Evolutionary conservation across 2,797 vertebrate species (phyloP).

Genomic region (Nannoperca australis): DNA sequence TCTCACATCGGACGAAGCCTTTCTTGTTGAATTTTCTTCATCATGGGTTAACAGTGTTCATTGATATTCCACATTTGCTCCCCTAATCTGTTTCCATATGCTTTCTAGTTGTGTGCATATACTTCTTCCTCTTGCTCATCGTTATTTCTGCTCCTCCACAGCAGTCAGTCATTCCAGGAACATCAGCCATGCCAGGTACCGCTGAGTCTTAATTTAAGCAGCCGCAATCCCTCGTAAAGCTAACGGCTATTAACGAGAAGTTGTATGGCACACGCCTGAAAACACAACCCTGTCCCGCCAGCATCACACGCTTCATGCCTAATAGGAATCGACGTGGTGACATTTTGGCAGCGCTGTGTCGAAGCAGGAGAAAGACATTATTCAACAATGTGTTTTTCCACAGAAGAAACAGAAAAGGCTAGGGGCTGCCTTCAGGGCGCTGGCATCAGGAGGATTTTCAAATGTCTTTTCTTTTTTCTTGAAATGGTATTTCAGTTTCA

Average conservation of each 20-base stretch:
- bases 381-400: conserved; percentile 79
- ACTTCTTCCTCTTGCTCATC: conserved; percentile 20
- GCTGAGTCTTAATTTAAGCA: conserved; percentile 50
- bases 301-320: conserved; percentile 38
- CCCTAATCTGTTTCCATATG: conserved; percentile 46
- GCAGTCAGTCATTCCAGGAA: conserved; percentile 45
- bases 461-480: conserved; percentile 34
- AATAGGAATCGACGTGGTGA: conserved; percentile 74
- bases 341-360: conserved; percentile 65
- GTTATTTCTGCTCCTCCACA: conserved; percentile 8
- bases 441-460: conserved; percentile 44
- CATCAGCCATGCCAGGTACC: conserved; percentile 49
- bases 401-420: conserved; percentile 53
- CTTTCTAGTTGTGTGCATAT: conserved; percentile 8
- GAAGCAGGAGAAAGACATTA: conserved; percentile 65
- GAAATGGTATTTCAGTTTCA: conserved; percentile 68
- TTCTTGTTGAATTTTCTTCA: background rate
- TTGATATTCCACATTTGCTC: conserved; percentile 49
- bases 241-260: conserved; percentile 56
- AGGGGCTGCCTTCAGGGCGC: conserved; percentile 33
- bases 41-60: conserved; percentile 28
- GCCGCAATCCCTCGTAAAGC: conserved; percentile 64
- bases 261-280: conserved; percentile 55
- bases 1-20: conserved; percentile 1
- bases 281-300: conserved; percentile 45